Evolutionary conservation across 1,140 invertebrate species (phyloP).

Genomic region (Philaenus spumarius): DNA sequence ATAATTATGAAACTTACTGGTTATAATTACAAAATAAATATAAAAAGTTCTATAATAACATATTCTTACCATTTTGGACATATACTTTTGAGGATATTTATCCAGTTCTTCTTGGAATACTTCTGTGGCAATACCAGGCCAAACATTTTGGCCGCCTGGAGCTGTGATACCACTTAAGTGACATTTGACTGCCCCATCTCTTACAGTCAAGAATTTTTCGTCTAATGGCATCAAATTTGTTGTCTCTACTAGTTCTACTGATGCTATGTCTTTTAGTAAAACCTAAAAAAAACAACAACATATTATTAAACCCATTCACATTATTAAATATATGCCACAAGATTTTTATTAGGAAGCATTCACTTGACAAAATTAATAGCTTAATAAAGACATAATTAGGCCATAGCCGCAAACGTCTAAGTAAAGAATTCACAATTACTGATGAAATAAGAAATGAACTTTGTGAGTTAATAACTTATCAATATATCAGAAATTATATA

Average conservation of each 20-base stretch:
- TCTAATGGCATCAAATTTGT: constrained; percentile 40
- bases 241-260: constrained; percentile 39
- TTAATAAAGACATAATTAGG: too few relatives aligned
- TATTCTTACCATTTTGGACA: constrained; percentile 36
- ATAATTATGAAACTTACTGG: too few relatives aligned
- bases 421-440: too few relatives aligned
- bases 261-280: constrained; percentile 45
- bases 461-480: too few relatives aligned
- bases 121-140: constrained; percentile 46
- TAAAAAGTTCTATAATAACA: too few relatives aligned
- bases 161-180: constrained; percentile 48
- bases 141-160: constrained; percentile 42
- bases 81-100: constrained; percentile 36
- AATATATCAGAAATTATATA: too few relatives aligned
- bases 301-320: too few relatives aligned
- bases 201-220: constrained; percentile 37
- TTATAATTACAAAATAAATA: too few relatives aligned
- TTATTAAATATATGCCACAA: not conserved
- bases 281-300: constrained; percentile 22
- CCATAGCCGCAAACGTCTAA: too few relatives aligned
- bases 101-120: constrained; percentile 34
- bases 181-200: constrained; percentile 45
- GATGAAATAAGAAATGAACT: too few relatives aligned
- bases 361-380: not conserved
- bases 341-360: constrained; percentile 1